Conservation (phyloP, 2,888 invertebrate species). For the Sesia apiformis region DNA sequence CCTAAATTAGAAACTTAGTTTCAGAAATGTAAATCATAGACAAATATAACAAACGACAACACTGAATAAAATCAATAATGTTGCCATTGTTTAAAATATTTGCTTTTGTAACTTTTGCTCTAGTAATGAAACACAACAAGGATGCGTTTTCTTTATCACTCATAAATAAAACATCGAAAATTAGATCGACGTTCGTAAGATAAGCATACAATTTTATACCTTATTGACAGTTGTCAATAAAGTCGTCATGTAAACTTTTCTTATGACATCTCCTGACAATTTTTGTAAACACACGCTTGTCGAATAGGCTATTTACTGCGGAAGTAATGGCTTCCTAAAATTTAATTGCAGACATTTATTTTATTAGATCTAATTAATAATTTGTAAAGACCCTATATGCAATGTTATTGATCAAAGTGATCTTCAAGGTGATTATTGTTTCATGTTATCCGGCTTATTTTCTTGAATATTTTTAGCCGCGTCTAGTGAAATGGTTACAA, state of each 20-base stretch:
- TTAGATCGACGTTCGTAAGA: constrained; percentile 15
- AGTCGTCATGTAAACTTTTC: constrained; percentile 30
- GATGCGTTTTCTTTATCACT: constrained; percentile 43
- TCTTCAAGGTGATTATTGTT: constrained; percentile 33
- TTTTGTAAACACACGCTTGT: constrained; percentile 75
- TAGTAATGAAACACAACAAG: constrained; percentile 34
- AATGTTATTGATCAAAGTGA: constrained; percentile 24
- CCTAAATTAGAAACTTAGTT: too few species aligned
- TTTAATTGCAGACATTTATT: constrained; percentile 63
- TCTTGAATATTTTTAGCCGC: neutral
- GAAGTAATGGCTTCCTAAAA: constrained; percentile 76
- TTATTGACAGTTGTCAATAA: constrained; percentile 29
- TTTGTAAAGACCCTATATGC: constrained; percentile 19
- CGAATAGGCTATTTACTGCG: constrained; percentile 73
- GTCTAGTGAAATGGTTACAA: neutral
- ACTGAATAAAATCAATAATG: constrained; percentile 49
- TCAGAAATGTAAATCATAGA: constrained; percentile 9
- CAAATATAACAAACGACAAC: constrained; percentile 27
- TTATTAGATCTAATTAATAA: constrained; percentile 39
- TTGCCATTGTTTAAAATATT: constrained; percentile 49
- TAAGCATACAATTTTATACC: constrained; percentile 45
- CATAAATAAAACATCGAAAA: constrained; percentile 16
- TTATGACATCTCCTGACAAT: constrained; percentile 62
- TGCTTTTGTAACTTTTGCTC: constrained; percentile 41
- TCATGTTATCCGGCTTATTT: constrained; percentile 48